Evolutionary conservation across 2,888 invertebrate species (phyloP), one percentile per base, ranked within the genome.

Genomic region (Drosophila cognata): DNA sequence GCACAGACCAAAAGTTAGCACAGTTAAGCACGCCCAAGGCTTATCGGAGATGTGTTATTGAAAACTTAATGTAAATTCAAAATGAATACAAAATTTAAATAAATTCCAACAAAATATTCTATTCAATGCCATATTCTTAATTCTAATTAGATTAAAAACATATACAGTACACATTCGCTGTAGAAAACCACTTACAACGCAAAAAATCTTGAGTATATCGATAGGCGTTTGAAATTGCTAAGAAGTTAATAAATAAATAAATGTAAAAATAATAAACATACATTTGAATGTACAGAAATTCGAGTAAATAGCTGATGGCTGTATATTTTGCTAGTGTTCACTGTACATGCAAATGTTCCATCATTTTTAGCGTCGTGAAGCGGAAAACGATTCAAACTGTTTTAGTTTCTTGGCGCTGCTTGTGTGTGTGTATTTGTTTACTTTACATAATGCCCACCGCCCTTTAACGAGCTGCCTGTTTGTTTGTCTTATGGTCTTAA

Each of bases 401-500:
- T 88, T 85, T 72, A 74, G 58, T 75, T 88, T 87, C 79, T 66
- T 57, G 56, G 58, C 68, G 31, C 57, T 66, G 31, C 68, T 52
- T 43, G 25, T n/a, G 41, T 55, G 65, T 52, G 29, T 59, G 33
- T 62, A 53, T 85, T 85, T 85, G 83, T 85, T 80, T 85, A 82
- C 55, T 71, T 88, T 74, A 71, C 77, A 79, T 79, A 75, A 77
- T 61, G 71, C 67, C 70, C 31, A 43, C 52, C n/a, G 4, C 25
- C 28, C 29, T 11, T 16, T 25, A 10, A 1, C 28, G 56, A 56
- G 18, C 48, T 58, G 71, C 35, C 55, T 71, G 77, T 88, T 87
- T 89, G 83, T 88, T 82, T 85, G 69, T 69, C 79, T 74, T 88
- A 85, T 72, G 83, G 88, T 71, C 82, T 72, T 64, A 72, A 66